Evolutionary conservation across 2,797 vertebrate species (phyloP).

Genomic region (Vespertilio murinus): DNA sequence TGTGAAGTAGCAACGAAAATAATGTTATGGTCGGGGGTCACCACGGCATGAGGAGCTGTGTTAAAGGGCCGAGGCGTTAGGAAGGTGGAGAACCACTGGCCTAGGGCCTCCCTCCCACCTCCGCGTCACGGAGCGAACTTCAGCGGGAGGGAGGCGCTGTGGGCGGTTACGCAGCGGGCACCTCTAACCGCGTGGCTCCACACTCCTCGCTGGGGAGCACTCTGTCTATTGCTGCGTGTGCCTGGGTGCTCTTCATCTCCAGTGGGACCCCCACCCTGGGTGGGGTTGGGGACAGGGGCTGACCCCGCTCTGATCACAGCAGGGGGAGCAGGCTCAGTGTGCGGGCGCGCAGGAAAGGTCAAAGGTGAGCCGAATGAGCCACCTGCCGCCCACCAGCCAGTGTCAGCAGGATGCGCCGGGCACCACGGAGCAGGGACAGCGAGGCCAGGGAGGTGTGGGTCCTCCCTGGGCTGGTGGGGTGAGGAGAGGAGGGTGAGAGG

Average conservation of each 20-base stretch:
- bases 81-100: no score
- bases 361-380: not conserved
- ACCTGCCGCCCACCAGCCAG: not conserved
- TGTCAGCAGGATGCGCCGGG: not conserved
- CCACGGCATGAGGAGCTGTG: no score
- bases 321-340: not conserved
- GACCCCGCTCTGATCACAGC: not conserved
- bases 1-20: no score
- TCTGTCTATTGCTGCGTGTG: not conserved
- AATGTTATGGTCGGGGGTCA: no score
- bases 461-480: no score
- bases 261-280: not conserved
- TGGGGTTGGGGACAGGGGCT: fast-evolving
- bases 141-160: not conserved
- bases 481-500: not conserved
- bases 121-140: not conserved
- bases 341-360: not conserved
- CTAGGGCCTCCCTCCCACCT: not conserved
- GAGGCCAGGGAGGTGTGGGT: no score
- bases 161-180: fast-evolving
- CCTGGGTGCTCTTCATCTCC: not conserved
- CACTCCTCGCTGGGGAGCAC: not conserved
- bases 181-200: not conserved
- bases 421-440: fast-evolving
- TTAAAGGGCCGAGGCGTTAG: no score